Base-by-base conservation (phyloP, 2,113 vertebrate genomes). In the Osmerus eperlanus region DNA sequence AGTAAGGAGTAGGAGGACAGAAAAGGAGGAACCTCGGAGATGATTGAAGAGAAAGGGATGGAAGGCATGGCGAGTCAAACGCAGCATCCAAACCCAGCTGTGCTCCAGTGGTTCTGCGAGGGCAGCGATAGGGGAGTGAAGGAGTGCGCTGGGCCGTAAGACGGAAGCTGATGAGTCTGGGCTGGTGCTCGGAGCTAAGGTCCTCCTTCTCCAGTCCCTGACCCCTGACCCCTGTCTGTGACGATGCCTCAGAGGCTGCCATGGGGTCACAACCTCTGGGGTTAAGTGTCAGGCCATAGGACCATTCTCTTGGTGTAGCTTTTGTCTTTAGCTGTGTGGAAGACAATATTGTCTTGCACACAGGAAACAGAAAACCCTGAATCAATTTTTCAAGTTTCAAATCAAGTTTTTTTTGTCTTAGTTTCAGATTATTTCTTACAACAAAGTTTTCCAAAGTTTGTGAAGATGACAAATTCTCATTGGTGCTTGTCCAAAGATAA, bases 201-300 rank as follows among this genome's bases (percentile, higher is more conserved):
- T n/a, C n/a, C n/a, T n/a, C n/a, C n/a, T n/a, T n/a, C n/a, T n/a
- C n/a, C n/a, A n/a, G 6, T 5, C 7, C 4, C 6, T 41, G 36
- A 41, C 36, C 36, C 15, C 65, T 83, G 85, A 86, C 73, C 78
- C 67, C 61, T 64, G 61, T 63, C 55, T 68, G 68, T 72, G 78
- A 73, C 78, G 84, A 78, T 65, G 80, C 79, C 72, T 78, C 32
- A 78, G 80, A 76, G 81, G 67, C 64, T 66, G 75, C 15, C 41
- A 13, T 68, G 66, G 66, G 74, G 76, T 62, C 68, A 4, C 1
- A 9, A 83, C 80, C 81, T 41, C 6, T 41, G 3, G 36, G 3
- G 2, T 41, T 41, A n/a, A n/a, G n/a, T 8, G 36, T 41, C 3
- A 4, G 36, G 36, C 36, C 36, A 1, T 41, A 8, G 36, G 6